Conservation (phyloP, 2,888 invertebrate species). For the Ditula angustiorana region DNA sequence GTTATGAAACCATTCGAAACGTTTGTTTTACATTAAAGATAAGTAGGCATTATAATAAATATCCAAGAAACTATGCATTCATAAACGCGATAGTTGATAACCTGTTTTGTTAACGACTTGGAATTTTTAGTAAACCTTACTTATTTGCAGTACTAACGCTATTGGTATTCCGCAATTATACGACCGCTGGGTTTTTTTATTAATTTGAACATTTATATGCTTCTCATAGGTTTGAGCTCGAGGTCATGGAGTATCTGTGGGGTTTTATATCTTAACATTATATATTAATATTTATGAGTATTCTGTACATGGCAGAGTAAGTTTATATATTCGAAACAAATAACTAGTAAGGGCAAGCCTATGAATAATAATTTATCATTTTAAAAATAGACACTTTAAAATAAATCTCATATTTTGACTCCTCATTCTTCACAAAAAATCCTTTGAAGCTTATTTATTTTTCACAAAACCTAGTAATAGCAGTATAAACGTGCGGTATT, state of each 20-base stretch:
- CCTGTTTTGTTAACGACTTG: background rate
- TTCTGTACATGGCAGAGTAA: no score
- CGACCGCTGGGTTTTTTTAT: slow-evolving; percentile 21
- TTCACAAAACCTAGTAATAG: no score
- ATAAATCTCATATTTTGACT: no score
- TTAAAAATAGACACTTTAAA: no score
- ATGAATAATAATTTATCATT: no score
- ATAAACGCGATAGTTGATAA: background rate
- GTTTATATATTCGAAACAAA: no score
- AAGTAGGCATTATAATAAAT: slow-evolving; percentile 4
- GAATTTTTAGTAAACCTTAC: slow-evolving; percentile 7
- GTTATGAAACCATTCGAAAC: slow-evolving; percentile 1
- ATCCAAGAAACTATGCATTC: background rate
- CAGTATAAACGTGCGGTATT: no score
- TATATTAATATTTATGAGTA: no score
- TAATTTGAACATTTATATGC: slow-evolving; percentile 33
- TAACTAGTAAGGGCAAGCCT: no score
- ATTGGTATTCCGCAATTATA: slow-evolving; percentile 21
- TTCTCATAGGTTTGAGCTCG: slow-evolving; percentile 13
- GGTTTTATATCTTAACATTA: background rate
- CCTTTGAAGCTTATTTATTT: no score
- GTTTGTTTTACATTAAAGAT: background rate
- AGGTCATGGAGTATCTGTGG: slow-evolving; percentile 5
- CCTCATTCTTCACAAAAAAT: no score
- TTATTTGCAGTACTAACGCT: slow-evolving; percentile 3